Conservation (phyloP, 1,140 invertebrate species). For the Drosophila tristis region DNA sequence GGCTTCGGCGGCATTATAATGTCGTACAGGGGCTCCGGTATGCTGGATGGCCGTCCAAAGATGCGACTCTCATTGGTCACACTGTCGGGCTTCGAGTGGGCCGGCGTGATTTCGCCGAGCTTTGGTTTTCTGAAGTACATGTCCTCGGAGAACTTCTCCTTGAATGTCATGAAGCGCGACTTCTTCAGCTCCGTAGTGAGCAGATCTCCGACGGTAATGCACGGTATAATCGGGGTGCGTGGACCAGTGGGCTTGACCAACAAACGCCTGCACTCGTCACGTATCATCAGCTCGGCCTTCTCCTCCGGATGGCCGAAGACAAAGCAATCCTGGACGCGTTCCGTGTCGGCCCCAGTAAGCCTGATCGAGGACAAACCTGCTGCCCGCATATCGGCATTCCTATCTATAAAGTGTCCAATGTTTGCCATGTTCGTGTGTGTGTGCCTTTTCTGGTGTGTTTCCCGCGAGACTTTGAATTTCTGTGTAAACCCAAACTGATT, state of each 20-base stretch:
- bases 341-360: not conserved
- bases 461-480: slow-evolving; percentile 1
- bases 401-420: slow-evolving; percentile 38
- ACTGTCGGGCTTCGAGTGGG: slow-evolving; percentile 53
- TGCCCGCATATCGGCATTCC: slow-evolving; percentile 36
- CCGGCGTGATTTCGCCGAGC: slow-evolving; percentile 40
- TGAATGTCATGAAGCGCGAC: slow-evolving; percentile 60
- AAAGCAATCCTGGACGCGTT: slow-evolving; percentile 19
- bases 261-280: slow-evolving; percentile 23
- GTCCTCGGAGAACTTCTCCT: slow-evolving; percentile 65
- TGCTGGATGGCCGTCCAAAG: slow-evolving; percentile 37
- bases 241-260: not conserved
- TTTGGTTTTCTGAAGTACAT: slow-evolving; percentile 57
- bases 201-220: slow-evolving; percentile 36
- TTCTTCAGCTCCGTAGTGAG: slow-evolving; percentile 51
- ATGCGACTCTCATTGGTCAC: slow-evolving; percentile 57
- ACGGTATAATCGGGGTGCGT: slow-evolving; percentile 28
- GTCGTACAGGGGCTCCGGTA: slow-evolving; percentile 36
- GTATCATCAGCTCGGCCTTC: slow-evolving; percentile 45
- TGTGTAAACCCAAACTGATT: not conserved
- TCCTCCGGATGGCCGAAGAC: slow-evolving; percentile 41
- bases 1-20: slow-evolving; percentile 58
- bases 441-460: not conserved
- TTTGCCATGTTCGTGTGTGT: slow-evolving; percentile 40
- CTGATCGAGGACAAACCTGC: slow-evolving; percentile 33